Base-by-base conservation (phyloP, 2,888 invertebrate genomes). In the Tenthredo distinguenda region DNA sequence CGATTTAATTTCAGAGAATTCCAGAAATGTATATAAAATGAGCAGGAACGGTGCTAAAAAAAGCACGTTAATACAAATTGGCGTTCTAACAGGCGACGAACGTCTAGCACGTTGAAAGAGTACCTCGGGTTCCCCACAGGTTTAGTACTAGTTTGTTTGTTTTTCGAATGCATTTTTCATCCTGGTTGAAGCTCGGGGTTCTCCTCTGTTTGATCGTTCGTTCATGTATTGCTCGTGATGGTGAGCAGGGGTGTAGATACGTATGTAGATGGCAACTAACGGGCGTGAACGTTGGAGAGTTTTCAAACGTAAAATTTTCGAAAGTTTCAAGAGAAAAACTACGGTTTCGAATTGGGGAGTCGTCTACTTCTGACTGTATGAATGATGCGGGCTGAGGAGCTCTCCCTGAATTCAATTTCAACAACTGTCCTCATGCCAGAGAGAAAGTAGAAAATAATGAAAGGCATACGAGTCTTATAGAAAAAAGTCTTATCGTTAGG, bases 101-200 rank as follows among this genome's bases (percentile, higher is more conserved):
- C 76, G 26, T 18, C 15, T 47, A 47, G 76, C 47, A 26, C 12
- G 10, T 47, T n/a, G 34, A 77, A 50, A 3, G 4, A 40, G 50
- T 43, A 43, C 43, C n/a, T 77, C 12, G 26, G 10, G 26, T 26
- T 26, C 10, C 31, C 12, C 55, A 55, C 34, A 6, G 31, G 21
- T 72, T 71, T 71, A 18, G 62, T 10, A 72, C 18, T 74, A n/a
- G 72, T 74, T 74, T 21, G n/a, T 74, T 74, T 71, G 40, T 43
- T 77, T 77, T 50, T 77, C 12, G 18, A 77, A 77, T 77, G 77
- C 50, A 77, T 77, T 77, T 77, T 55, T 77, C 55, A 77, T 77
- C 15, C 55, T 31, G 55, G 10, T 50, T n/a, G 55, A 50, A 26
- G 77, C 55, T 55, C 21, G 31, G 77, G 34, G 55, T 31, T 77